Evolutionary conservation across 2,113 vertebrate genomes (phyloP).

Genomic region (Dendropsophus ebraccatus): DNA sequence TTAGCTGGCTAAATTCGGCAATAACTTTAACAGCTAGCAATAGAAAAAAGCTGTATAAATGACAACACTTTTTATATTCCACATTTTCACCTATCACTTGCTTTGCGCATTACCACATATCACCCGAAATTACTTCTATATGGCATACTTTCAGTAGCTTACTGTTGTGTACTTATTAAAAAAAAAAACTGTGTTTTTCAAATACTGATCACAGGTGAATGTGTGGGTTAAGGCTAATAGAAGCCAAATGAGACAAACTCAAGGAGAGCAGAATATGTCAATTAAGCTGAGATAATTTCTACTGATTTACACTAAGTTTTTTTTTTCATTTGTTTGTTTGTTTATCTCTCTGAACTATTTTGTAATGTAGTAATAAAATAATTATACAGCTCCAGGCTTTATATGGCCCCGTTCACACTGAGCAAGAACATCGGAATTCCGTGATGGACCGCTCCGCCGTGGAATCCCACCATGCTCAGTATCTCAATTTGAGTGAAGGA

Average conservation of each 20-base stretch:
- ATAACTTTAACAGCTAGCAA: constrained; percentile 31
- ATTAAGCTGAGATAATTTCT: too few species aligned
- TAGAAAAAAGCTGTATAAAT: constrained; percentile 35
- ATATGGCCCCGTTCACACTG: too few species aligned
- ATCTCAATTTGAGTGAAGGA: too few species aligned
- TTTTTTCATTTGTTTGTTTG: too few species aligned
- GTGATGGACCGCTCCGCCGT: too few species aligned
- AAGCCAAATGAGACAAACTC: not conserved
- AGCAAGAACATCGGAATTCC: too few species aligned
- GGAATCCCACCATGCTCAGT: too few species aligned
- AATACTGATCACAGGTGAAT: not conserved
- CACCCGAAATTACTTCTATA: constrained; percentile 12
- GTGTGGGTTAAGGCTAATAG: not conserved
- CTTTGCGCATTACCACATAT: constrained; percentile 20
- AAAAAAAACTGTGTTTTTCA: not conserved
- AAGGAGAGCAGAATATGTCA: not conserved
- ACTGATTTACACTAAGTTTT: too few species aligned
- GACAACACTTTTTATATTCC: constrained; percentile 24
- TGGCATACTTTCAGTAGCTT: not conserved
- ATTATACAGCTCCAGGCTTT: too few species aligned
- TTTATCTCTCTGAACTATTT: too few species aligned
- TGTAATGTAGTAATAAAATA: too few species aligned
- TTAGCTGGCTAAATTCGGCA: constrained; percentile 20
- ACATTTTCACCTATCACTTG: constrained; percentile 26
- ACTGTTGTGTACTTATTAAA: constrained; percentile 16